Conservation (phyloP, 2,797 vertebrate genomes). For the Chelon auratus region DNA sequence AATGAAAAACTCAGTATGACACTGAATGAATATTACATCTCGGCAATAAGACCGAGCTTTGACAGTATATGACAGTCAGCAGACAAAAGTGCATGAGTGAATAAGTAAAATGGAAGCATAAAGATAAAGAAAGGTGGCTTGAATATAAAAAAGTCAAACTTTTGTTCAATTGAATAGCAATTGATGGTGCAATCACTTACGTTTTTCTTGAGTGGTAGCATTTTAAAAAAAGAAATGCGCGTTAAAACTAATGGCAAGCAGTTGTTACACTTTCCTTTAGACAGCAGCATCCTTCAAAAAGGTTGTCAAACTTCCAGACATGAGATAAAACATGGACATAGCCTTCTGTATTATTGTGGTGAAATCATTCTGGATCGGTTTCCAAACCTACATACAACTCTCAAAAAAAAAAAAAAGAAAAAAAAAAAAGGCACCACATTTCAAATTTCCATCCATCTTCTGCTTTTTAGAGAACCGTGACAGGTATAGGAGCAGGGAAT, state of each 20-base stretch:
- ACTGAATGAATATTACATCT: not conserved
- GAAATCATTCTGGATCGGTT: constrained; percentile 11
- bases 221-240: constrained; percentile 9
- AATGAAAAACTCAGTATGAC: not conserved
- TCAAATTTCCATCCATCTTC: too few species aligned
- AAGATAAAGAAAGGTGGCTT: not conserved
- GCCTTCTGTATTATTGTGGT: not conserved
- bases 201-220: not conserved
- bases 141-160: not conserved
- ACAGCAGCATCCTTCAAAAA: not conserved
- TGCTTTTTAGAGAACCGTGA: too few species aligned
- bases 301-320: not conserved
- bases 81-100: not conserved
- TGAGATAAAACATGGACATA: not conserved
- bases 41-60: not conserved
- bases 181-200: not conserved
- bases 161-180: not conserved
- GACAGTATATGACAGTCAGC: not conserved
- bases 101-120: not conserved
- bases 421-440: too few species aligned
- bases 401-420: too few species aligned
- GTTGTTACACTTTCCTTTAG: not conserved
- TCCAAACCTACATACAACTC: not conserved
- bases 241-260: not conserved
- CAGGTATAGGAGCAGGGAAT: too few species aligned